Evolutionary conservation across 2,113 vertebrate genomes (phyloP).

Genomic region (Pheucticus melanocephalus): DNA sequence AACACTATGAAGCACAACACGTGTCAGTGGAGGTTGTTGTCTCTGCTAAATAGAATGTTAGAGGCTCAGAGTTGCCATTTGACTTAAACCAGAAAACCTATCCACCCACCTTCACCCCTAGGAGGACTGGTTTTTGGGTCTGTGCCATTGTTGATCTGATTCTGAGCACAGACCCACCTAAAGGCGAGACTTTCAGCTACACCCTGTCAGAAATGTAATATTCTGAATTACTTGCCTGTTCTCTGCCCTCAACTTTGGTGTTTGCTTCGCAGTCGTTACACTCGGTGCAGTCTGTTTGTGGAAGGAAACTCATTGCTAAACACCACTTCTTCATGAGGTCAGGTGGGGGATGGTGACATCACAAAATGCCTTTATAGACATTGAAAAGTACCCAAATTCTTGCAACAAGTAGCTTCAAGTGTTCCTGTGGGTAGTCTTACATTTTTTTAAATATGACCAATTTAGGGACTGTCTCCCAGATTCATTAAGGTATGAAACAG

Average conservation of each 20-base stretch:
- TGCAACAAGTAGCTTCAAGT: background rate
- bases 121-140: background rate
- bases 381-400: background rate
- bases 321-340: background rate
- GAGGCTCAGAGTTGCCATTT: background rate
- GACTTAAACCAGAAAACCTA: background rate
- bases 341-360: background rate
- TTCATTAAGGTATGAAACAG: background rate
- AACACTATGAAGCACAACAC: background rate
- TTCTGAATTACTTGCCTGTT: background rate
- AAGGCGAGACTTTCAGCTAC: background rate
- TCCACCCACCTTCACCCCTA: background rate
- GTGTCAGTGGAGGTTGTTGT: background rate
- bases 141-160: background rate
- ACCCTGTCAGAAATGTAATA: background rate
- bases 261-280: background rate
- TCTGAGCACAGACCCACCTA: background rate
- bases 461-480: background rate
- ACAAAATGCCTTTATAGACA: background rate
- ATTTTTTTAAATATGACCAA: background rate
- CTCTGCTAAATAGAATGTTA: background rate
- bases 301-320: slow-evolving; percentile 34
- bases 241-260: background rate
- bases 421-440: background rate
- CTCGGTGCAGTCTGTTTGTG: background rate